A percentile compares a stretch with the other conserved stretches of the same genome.
phyloP scores from a whole-genome alignment of 30 jellyfish, hydroid and myxozoan genomes.

The Cassiopea xamachana region DNA sequence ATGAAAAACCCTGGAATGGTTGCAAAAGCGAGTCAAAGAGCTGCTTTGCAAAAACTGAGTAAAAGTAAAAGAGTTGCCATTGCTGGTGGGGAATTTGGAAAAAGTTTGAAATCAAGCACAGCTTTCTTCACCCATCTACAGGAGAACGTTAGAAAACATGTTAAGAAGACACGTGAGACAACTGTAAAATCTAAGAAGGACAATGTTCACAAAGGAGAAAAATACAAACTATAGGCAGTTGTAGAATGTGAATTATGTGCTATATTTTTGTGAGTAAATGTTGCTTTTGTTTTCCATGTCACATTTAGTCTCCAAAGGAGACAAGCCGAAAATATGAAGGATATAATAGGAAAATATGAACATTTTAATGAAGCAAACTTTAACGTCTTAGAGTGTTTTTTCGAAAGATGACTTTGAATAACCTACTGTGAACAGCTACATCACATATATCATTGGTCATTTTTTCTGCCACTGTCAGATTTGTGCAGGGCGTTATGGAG shows the following conservation, averaged over 20 bases:
- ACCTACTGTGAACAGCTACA: too few species aligned
- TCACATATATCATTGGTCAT: too few species aligned
- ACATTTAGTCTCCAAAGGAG: neutral
- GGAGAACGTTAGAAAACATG: constrained; percentile 69
- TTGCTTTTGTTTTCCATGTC: neutral
- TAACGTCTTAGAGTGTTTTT: too few species aligned
- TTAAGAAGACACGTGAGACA: constrained; percentile 7
- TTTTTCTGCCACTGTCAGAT: too few species aligned
- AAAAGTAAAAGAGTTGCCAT: constrained; percentile 30
- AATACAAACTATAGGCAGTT: constrained; percentile 1
- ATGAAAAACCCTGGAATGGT: constrained; percentile 3
- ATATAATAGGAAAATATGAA: neutral
- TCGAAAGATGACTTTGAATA: neutral
- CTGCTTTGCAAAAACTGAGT: constrained; percentile 38
- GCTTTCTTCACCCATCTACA: constrained; percentile 85
- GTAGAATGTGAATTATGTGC: neutral
- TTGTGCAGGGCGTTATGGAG: too few species aligned
- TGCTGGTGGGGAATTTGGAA: neutral
- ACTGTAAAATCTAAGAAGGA: constrained; percentile 21
- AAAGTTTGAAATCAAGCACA: constrained; percentile 75
- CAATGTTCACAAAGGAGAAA: constrained; percentile 10
- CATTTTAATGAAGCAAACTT: neutral
- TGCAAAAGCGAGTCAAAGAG: constrained; percentile 41
- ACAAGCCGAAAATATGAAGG: neutral
- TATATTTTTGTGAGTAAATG: neutral